Percentiles rank a stretch among this genome's conserved stretches.
phyloP scores from a whole-genome alignment of 2,888 invertebrate species.

The Trissolcus japonicus region DNA sequence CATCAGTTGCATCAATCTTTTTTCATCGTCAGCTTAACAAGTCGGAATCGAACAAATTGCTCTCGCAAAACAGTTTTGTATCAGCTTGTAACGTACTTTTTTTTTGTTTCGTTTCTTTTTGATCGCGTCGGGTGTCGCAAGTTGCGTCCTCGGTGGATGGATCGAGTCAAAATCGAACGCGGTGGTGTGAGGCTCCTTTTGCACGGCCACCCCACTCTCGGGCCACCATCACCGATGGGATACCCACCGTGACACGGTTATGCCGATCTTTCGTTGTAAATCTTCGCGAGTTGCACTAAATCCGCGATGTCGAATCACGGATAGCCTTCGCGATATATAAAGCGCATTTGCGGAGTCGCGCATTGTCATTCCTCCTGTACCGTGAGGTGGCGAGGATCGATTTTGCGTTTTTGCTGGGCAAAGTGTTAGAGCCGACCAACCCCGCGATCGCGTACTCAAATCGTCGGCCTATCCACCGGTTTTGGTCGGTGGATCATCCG shows the following conservation, averaged over 20 bases:
- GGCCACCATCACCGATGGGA: slow-evolving; percentile 56
- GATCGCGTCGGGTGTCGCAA: slow-evolving; percentile 30
- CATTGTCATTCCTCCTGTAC: slow-evolving; percentile 74
- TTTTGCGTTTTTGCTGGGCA: slow-evolving; percentile 34
- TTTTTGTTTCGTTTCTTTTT: slow-evolving; percentile 5
- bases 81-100: slow-evolving; percentile 2
- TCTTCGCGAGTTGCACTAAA: slow-evolving; percentile 73
- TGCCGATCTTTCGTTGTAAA: slow-evolving; percentile 72
- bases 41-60: slow-evolving; percentile 36
- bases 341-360: slow-evolving; percentile 70
- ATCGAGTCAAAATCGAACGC: slow-evolving; percentile 37
- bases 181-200: slow-evolving; percentile 19
- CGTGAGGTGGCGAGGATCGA: slow-evolving; percentile 63
- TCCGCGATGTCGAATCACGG: slow-evolving; percentile 74
- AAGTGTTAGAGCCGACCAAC: slow-evolving; percentile 27
- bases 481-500: slow-evolving; percentile 42
- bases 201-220: slow-evolving; percentile 51
- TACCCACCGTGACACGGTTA: slow-evolving; percentile 69
- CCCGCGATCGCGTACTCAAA: slow-evolving; percentile 32
- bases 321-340: slow-evolving; percentile 74
- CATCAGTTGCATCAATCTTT: slow-evolving; percentile 35
- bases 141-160: slow-evolving; percentile 8
- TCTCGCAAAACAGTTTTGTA: slow-evolving; percentile 14
- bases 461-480: slow-evolving; percentile 54
- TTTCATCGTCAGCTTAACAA: slow-evolving; percentile 25